phyloP scores from a whole-genome alignment of 2,888 invertebrate genomes.

The Athrips mouffetella region DNA sequence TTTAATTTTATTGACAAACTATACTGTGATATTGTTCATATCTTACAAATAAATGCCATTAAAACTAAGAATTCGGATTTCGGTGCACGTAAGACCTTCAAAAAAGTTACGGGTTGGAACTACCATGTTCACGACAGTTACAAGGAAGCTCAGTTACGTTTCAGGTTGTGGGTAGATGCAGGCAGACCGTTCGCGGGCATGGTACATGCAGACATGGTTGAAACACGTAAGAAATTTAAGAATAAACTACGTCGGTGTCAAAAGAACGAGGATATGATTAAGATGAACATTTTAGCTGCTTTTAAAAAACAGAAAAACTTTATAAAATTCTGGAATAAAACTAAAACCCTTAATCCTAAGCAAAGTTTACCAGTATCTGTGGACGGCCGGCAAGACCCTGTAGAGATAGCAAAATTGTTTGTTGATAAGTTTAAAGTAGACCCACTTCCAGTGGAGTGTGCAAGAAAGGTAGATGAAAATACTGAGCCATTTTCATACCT shows the following conservation, averaged over 20 bases:
- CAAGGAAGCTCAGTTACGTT: slow-evolving; percentile 1
- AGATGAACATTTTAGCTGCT: slow-evolving; percentile 12
- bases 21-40: background rate
- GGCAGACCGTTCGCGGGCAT: slow-evolving; percentile 16
- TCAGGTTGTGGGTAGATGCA: slow-evolving; percentile 5
- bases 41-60: background rate
- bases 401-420: background rate
- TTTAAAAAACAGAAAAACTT: slow-evolving; percentile 7
- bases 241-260: slow-evolving; percentile 15
- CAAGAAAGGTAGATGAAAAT: too few relatives aligned
- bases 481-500: too few relatives aligned
- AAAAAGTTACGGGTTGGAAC: slow-evolving; percentile 12
- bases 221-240: slow-evolving; percentile 13
- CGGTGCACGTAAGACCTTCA: background rate
- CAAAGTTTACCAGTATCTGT: slow-evolving; percentile 21
- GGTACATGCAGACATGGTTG: slow-evolving; percentile 15
- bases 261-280: too few relatives aligned
- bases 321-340: slow-evolving; percentile 12
- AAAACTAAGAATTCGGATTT: background rate
- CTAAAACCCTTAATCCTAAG: slow-evolving; percentile 12
- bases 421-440: slow-evolving; percentile 3
- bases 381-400: slow-evolving; percentile 11
- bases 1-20: background rate
- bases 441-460: background rate
- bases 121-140: slow-evolving; percentile 12